Base-by-base conservation (phyloP, 1,140 invertebrate species). In the Penaeus indicus region DNA sequence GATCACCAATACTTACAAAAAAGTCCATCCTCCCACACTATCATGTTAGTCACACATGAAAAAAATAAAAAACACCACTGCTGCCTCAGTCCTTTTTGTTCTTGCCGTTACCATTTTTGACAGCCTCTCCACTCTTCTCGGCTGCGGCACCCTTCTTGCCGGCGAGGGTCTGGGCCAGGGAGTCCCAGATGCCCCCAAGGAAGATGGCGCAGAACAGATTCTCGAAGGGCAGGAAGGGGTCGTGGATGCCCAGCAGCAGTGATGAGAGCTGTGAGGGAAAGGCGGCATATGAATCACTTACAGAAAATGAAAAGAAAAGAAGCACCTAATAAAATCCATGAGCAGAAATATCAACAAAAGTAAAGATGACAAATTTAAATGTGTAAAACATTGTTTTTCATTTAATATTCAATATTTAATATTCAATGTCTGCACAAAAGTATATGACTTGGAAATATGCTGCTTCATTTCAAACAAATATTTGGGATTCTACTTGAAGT, bases 171-270 rank as follows among this genome's bases (percentile, higher is more conserved):
- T 89, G 86, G 80, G 96, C 96, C 91, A 99, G 93, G 32, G 97
- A 97, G 94, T 99, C 99, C 96, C 97, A 99, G 92, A 99, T 97
- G 84, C 99, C 99, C 81, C 99, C 99, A 93, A 99, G 95, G 94
- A 99, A 99, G 75, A 99, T 94, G 22, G 98, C 97, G 93, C 98
- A 99, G 93, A 98, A 97, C 38, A 99, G 94, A 93, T 99, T 99
- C 94, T 99, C 99, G 92, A 99, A 98, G 72, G 99, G 99, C 90
- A 98, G 95, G 93, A 99, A 99, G 72, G 99, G 99, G 95, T 99
- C 99, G 92, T 98, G 97, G 92, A 99, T 99, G 85, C 98, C 97
- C 86, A 99, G 94, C 27, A 99, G 93, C 91, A 99, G 96, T 13
- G 98, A 99, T 16, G 98, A 99, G 42, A 99, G 92, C 95, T 96